Evolutionary conservation across 2,797 vertebrate genomes (phyloP), one percentile per base, ranked within the genome.

Genomic region (Epinephelus awoara): DNA sequence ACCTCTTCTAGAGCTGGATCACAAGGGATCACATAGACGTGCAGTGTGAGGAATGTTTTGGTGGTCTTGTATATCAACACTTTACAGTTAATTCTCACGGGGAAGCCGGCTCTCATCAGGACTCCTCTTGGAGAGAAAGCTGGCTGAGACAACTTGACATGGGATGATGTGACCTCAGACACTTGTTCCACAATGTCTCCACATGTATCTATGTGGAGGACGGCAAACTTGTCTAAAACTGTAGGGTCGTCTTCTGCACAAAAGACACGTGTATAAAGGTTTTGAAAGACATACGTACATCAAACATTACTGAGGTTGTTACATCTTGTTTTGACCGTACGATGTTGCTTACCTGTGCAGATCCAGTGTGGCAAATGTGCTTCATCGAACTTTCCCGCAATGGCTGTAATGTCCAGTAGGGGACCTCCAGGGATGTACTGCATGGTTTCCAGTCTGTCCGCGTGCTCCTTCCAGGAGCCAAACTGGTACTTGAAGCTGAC

Each of bases 301-400:
- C 1, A 61, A 12, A 52, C n/a, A 57, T n/a, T 14, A 27, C 10
- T 4, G 11, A 21, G 14, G 15, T 19, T n/a, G 15, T 19, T n/a
- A 2, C 27, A 29, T 52, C 6, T 56, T 42, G 27, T 2, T 54
- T 55, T 12, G 6, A 15, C 18, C 23, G 6, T 27, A n/a, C 19
- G 2, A 42, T 27, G 49, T 23, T 46, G n/a, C 69, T 23, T 29
- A 75, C 83, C 54, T 13, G 9, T 77, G 66, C 73, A 77, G 65
- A 85, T 54, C 76, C 76, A 85, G 72, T 86, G 84, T 6, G 62
- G 70, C 61, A 86, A 73, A 21, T 80, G 2, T 0, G 70, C 73
- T 47, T 80, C 69, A 13, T n/a, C 42, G 0, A 83, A n/a, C 54
- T n/a, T 57, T 46, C 80, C 80, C 77, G 19, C 9, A 44, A n/a